phyloP scores from a whole-genome alignment of 2,113 vertebrate species.

The Gallinago paraguaiae region DNA sequence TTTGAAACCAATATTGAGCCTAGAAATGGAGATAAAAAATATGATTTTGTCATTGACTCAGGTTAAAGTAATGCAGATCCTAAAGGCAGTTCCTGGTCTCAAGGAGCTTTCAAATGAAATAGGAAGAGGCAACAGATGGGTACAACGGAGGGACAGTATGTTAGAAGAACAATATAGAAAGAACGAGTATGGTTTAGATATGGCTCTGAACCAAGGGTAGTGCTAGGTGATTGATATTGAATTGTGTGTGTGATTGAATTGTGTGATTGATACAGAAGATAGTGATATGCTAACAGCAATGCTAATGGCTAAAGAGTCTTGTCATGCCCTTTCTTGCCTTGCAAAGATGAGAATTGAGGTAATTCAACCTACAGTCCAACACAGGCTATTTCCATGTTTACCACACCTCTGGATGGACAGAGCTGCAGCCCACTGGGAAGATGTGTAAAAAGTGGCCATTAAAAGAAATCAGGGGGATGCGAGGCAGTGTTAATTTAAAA shows the following conservation, averaged over 20 bases:
- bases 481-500: background rate
- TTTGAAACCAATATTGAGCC: background rate
- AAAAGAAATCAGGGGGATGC: background rate
- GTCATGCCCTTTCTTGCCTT: background rate
- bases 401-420: background rate
- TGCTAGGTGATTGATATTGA: background rate
- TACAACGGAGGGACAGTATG: background rate
- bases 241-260: background rate
- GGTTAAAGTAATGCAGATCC: background rate
- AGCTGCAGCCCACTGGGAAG: background rate
- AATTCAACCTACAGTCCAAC: background rate
- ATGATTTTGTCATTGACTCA: background rate
- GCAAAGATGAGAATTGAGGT: background rate
- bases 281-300: background rate
- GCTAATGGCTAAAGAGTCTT: background rate
- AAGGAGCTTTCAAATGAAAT: background rate
- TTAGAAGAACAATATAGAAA: background rate
- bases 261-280: background rate
- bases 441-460: background rate
- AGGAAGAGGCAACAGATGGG: background rate
- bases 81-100: background rate
- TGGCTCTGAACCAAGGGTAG: background rate
- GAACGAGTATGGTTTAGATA: background rate
- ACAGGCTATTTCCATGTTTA: background rate
- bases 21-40: background rate